Conservation (phyloP, 1,140 invertebrate species). For the Procambarus clarkii region DNA sequence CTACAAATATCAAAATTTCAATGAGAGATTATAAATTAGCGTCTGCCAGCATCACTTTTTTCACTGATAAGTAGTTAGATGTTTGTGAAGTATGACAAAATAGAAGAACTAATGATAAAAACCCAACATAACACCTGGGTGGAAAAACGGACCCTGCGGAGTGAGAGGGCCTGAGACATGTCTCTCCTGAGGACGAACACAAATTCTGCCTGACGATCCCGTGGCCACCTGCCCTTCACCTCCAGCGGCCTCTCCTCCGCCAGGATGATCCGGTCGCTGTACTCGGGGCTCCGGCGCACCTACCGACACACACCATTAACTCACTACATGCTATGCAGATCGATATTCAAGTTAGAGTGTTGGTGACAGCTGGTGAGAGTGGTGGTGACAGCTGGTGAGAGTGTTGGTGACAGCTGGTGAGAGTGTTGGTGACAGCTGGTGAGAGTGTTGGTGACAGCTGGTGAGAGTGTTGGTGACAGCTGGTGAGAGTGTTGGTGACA, state of each 20-base stretch:
- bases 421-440: too few relatives aligned
- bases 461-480: too few relatives aligned
- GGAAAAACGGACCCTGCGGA: constrained; percentile 59
- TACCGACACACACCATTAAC: not conserved
- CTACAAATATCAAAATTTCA: too few relatives aligned
- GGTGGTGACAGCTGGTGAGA: too few relatives aligned
- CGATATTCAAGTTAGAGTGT: too few relatives aligned
- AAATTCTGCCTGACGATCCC: constrained; percentile 72
- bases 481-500: too few relatives aligned
- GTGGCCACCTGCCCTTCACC: constrained; percentile 86
- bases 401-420: too few relatives aligned
- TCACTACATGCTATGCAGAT: too few relatives aligned
- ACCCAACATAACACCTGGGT: not conserved
- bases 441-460: too few relatives aligned
- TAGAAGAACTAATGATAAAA: not conserved
- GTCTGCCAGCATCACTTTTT: not conserved
- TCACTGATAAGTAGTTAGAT: not conserved
- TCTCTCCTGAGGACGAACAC: constrained; percentile 75
- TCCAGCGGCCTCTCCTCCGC: constrained; percentile 89
- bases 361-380: too few relatives aligned
- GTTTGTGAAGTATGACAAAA: not conserved
- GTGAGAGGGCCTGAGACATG: constrained; percentile 69
- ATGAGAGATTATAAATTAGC: too few relatives aligned
- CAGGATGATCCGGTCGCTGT: constrained; percentile 87
- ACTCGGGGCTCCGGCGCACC: constrained; percentile 78